A percentile compares a stretch with the other conserved stretches of the same genome.
phyloP scores from a whole-genome alignment of 1,140 invertebrate genomes.

The Drosophila tani region DNA sequence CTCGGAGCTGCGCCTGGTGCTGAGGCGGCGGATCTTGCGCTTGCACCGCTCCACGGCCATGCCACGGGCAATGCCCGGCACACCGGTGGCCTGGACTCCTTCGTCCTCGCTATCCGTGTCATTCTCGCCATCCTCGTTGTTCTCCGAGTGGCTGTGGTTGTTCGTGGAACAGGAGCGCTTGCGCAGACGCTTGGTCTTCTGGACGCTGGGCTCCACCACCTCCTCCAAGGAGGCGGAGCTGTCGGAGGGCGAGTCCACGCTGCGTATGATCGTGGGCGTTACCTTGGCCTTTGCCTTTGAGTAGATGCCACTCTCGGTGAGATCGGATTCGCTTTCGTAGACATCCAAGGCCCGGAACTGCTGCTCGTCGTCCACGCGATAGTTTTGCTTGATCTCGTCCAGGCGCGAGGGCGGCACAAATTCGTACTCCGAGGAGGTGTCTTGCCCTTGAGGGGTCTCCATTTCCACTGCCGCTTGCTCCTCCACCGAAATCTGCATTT shows the following conservation, averaged over 20 bases:
- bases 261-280: conserved; percentile 66
- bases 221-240: conserved; percentile 53
- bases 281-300: conserved; percentile 61
- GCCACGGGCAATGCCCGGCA: conserved; percentile 73
- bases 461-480: background rate
- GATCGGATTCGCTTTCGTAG: conserved; percentile 83
- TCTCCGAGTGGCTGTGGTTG: conserved; percentile 72
- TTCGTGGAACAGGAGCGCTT: conserved; percentile 73
- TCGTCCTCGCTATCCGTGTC: conserved; percentile 51
- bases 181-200: conserved; percentile 72
- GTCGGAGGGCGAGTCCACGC: conserved; percentile 50
- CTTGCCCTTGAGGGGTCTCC: too few relatives aligned
- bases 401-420: conserved; percentile 68
- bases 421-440: conserved; percentile 63
- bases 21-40: conserved; percentile 55
- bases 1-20: conserved; percentile 40
- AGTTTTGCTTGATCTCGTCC: conserved; percentile 63
- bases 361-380: conserved; percentile 72
- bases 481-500: background rate
- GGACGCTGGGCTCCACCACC: conserved; percentile 40
- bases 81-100: conserved; percentile 55
- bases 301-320: conserved; percentile 75
- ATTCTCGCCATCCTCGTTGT: conserved; percentile 49
- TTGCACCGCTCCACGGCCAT: conserved; percentile 74
- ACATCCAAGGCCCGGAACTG: conserved; percentile 79